Percentiles rank a stretch among this genome's conserved stretches.
These are phyloP conservation scores for Pithys albifrons DNA, from an alignment of 2,113 vertebrate genomes.

Conservation along the genomic window DNA sequence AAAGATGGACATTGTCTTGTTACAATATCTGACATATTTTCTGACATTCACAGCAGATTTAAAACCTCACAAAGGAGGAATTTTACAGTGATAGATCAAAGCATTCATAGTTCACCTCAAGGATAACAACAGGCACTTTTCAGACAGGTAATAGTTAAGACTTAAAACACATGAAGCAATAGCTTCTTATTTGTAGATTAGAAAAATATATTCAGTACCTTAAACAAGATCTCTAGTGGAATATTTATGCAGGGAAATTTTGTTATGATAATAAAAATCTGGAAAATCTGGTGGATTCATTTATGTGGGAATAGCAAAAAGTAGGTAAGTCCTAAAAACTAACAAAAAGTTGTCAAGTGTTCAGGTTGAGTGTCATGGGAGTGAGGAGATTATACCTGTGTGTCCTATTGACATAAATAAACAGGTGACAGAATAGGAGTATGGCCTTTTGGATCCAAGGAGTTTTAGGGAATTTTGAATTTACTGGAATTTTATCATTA, in stretches of 20 bases:
- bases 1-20: background rate
- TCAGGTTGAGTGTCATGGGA: background rate
- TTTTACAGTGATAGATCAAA: background rate
- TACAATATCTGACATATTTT: background rate
- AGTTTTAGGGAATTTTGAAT: background rate
- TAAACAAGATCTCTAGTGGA: background rate
- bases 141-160: background rate
- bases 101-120: background rate
- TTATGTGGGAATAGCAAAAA: background rate
- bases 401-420: background rate
- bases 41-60: background rate
- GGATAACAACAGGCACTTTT: background rate
- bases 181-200: background rate
- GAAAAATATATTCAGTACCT: background rate
- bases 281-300: background rate
- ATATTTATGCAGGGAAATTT: background rate
- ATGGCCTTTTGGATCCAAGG: background rate
- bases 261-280: background rate
- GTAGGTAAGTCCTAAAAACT: background rate
- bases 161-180: background rate
- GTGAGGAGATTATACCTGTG: rapidly evolving
- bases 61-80: background rate
- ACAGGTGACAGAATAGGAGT: background rate
- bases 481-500: background rate
- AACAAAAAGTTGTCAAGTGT: background rate